Evolutionary conservation across 2,113 vertebrate species (phyloP).

Genomic region (Raphicerus campestris): DNA sequence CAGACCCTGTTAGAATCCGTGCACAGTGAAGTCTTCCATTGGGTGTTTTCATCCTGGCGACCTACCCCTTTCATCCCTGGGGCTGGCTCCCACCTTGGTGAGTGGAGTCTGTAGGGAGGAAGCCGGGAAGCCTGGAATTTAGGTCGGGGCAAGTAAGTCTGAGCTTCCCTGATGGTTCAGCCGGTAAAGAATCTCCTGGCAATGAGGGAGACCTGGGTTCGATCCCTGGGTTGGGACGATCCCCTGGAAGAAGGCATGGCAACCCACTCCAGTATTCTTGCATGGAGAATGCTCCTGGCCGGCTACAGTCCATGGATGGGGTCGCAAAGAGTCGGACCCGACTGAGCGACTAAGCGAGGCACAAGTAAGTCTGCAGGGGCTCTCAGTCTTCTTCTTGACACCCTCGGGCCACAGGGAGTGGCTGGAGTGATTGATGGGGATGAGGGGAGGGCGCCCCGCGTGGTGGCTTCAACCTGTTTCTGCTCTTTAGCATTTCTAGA

Average conservation of each 20-base stretch:
- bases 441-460: background rate
- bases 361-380: background rate
- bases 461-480: background rate
- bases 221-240: background rate
- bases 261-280: background rate
- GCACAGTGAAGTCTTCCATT: background rate
- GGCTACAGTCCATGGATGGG: background rate
- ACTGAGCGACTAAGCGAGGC: background rate
- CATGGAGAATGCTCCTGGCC: background rate
- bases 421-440: background rate
- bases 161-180: background rate
- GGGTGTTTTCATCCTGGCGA: background rate
- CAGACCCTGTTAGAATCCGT: background rate
- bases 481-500: slow-evolving; percentile 20
- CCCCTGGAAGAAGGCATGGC: background rate
- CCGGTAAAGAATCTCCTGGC: background rate
- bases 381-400: background rate
- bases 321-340: background rate
- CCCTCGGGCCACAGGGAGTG: background rate
- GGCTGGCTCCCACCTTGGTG: background rate
- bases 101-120: background rate
- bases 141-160: background rate
- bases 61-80: background rate
- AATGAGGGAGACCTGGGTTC: background rate
- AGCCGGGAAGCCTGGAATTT: background rate